These are phyloP conservation scores for Hippocampus comes DNA, from an alignment of 2,113 vertebrate genomes.

Conservation along the genomic window DNA sequence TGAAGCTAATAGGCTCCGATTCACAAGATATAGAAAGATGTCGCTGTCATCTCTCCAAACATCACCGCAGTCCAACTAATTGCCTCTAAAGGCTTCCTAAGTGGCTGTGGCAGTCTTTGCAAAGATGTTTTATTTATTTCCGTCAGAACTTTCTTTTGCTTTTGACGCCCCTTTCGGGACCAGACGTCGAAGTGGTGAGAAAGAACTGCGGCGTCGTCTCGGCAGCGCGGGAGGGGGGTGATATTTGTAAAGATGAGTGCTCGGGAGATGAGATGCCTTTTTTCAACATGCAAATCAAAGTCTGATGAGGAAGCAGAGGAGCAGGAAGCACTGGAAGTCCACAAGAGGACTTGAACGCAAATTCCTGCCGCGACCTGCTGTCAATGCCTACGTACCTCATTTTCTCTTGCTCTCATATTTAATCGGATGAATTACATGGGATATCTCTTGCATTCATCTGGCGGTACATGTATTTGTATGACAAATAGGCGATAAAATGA, in stretches of 20 bases:
- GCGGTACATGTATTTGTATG: no score
- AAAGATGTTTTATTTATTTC: slow-evolving; percentile 15
- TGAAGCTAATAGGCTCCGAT: slow-evolving; percentile 22
- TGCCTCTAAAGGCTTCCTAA: slow-evolving; percentile 11
- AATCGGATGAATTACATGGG: not conserved
- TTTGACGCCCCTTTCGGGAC: not conserved
- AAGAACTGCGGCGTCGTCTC: slow-evolving; percentile 15
- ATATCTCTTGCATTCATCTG: not conserved
- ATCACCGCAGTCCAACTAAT: slow-evolving; percentile 27
- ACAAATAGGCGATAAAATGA: no score
- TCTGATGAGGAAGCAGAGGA: slow-evolving; percentile 50
- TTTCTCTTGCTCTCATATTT: not conserved
- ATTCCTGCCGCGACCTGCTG: slow-evolving; percentile 22
- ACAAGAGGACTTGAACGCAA: slow-evolving; percentile 31
- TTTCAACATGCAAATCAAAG: slow-evolving; percentile 62
- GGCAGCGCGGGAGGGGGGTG: not conserved
- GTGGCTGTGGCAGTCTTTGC: slow-evolving; percentile 1
- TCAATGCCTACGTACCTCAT: slow-evolving; percentile 21
- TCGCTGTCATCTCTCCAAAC: slow-evolving; percentile 22
- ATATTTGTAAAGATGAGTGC: slow-evolving; percentile 48
- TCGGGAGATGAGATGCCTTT: slow-evolving; percentile 49
- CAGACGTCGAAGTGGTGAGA: slow-evolving; percentile 5
- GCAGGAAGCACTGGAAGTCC: slow-evolving; percentile 40
- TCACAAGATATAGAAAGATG: slow-evolving; percentile 28
- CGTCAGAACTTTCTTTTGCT: slow-evolving; percentile 7